Evolutionary conservation across 2,797 vertebrate genomes (phyloP).

Genomic region (Tadarida brasiliensis): DNA sequence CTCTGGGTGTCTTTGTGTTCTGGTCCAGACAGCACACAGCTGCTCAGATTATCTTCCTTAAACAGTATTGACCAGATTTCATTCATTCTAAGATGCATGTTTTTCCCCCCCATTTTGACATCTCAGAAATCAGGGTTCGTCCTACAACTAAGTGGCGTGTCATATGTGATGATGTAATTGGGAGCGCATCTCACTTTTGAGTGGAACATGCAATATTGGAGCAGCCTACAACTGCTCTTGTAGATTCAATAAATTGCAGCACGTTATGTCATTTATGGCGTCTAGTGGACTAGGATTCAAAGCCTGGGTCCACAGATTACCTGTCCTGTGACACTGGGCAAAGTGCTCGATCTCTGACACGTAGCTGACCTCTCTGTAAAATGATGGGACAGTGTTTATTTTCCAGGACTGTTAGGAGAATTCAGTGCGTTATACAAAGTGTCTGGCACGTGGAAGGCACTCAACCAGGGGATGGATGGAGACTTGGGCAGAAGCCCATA

Average conservation of each 20-base stretch:
- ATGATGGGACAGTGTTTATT: background rate
- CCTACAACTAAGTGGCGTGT: background rate
- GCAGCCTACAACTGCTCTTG: background rate
- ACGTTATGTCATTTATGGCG: background rate
- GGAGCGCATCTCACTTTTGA: background rate
- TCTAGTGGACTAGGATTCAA: background rate
- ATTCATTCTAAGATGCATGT: background rate
- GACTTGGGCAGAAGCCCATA: background rate
- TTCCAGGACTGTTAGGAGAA: background rate
- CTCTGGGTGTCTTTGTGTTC: background rate
- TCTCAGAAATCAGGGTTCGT: slow-evolving; percentile 22
- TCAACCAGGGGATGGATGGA: background rate
- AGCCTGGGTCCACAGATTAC: background rate
- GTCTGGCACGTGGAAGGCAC: background rate
- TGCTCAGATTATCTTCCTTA: background rate
- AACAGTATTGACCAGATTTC: slow-evolving; percentile 7
- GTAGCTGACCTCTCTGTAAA: background rate
- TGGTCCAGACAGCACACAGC: background rate
- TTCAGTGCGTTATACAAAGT: background rate
- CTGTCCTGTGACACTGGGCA: background rate
- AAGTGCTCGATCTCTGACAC: background rate
- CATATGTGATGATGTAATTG: background rate
- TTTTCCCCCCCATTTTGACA: background rate
- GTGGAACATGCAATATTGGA: background rate
- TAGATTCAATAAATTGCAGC: background rate